These are phyloP conservation scores for Sepioteuthis lessoniana DNA, from an alignment of 2,888 invertebrate species.

Conservation along the genomic window DNA sequence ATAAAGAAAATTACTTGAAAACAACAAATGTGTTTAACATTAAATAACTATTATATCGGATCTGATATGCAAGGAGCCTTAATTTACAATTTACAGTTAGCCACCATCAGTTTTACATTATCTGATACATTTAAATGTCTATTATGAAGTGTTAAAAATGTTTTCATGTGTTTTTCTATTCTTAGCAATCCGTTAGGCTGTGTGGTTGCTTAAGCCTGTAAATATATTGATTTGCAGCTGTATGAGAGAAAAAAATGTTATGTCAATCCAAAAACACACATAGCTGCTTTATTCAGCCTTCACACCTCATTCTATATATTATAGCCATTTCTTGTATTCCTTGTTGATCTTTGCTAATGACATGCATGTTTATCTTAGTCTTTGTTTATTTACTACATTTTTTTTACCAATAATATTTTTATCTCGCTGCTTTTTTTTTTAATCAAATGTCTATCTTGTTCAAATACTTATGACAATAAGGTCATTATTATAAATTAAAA, in stretches of 20 bases:
- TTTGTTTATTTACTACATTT: too few species aligned
- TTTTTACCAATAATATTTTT: too few species aligned
- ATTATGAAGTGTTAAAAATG: background rate
- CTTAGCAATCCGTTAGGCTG: background rate
- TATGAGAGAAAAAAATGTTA: background rate
- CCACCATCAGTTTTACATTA: background rate
- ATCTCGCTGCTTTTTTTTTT: too few species aligned
- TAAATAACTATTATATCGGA: too few species aligned
- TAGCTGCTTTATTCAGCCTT: background rate
- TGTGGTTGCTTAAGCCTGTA: constrained; percentile 13
- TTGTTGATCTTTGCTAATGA: background rate
- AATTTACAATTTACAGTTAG: background rate
- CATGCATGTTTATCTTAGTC: too few species aligned
- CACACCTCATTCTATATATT: background rate
- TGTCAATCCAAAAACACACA: constrained; percentile 10
- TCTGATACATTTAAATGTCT: background rate
- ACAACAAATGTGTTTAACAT: background rate
- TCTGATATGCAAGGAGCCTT: background rate
- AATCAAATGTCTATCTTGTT: too few species aligned
- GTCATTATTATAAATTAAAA: too few species aligned
- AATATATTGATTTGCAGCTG: constrained; percentile 19
- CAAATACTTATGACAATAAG: too few species aligned
- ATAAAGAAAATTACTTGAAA: background rate
- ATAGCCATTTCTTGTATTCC: background rate
- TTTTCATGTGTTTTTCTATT: background rate